These are phyloP conservation scores for Cinara cedri DNA, from an alignment of 2,888 invertebrate genomes.

Conservation along the genomic window DNA sequence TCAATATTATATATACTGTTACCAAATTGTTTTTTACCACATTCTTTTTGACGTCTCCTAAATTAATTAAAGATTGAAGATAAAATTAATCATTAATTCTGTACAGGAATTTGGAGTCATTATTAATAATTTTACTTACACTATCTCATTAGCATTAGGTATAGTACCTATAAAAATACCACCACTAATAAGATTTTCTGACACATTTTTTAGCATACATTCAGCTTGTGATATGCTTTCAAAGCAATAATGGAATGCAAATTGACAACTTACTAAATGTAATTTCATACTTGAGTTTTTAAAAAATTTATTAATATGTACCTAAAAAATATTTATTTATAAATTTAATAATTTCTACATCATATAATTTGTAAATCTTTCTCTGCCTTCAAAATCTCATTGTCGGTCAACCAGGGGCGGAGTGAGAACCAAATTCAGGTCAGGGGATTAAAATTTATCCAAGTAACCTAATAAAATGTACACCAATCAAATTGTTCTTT, in stretches of 20 bases:
- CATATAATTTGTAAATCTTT: background rate
- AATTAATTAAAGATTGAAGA: constrained; percentile 32
- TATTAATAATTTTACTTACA: constrained; percentile 68
- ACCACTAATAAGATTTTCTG: constrained; percentile 85
- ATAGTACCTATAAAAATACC: constrained; percentile 97
- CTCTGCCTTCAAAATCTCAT: no score
- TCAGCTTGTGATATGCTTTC: constrained; percentile 87
- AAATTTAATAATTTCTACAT: background rate
- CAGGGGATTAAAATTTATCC: no score
- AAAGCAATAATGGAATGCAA: constrained; percentile 97
- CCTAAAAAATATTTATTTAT: constrained; percentile 62
- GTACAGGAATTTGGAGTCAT: no score
- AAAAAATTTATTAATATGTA: constrained; percentile 75
- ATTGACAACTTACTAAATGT: constrained; percentile 95
- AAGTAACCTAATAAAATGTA: no score
- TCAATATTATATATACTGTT: constrained; percentile 80
- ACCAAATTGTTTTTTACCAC: constrained; percentile 71
- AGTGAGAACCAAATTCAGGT: no score
- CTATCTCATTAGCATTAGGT: constrained; percentile 90
- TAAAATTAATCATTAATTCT: no score
- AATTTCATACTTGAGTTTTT: constrained; percentile 78
- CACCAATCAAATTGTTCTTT: no score
- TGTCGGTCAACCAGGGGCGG: no score
- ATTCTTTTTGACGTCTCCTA: constrained; percentile 69
- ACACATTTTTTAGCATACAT: constrained; percentile 89